Conservation (phyloP, 2,888 invertebrate species). For the Drosophila differens region DNA sequence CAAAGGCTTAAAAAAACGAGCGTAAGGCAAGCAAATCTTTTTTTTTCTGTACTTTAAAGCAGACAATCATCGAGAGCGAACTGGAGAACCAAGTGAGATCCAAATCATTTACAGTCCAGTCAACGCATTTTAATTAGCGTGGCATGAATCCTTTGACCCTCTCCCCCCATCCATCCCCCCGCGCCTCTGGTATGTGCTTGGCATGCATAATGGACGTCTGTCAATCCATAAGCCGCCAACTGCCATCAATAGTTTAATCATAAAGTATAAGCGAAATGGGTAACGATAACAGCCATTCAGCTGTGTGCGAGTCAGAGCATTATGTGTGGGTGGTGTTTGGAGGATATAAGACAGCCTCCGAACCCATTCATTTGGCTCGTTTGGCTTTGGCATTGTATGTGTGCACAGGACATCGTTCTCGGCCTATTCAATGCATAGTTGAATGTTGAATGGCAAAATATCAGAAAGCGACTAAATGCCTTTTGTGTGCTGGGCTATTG, state of each 20-base stretch:
- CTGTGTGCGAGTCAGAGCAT: constrained; percentile 6
- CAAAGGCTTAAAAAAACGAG: constrained; percentile 39
- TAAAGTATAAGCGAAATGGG: constrained; percentile 63
- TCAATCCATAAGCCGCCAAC: constrained; percentile 53
- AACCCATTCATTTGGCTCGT: constrained; percentile 51
- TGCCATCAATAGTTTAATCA: constrained; percentile 75
- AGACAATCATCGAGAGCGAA: constrained; percentile 11
- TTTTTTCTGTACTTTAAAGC: constrained; percentile 38
- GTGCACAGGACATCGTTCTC: constrained; percentile 24
- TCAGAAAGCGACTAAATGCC: constrained; percentile 75
- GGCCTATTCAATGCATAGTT: constrained; percentile 65
- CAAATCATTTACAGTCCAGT: constrained; percentile 52
- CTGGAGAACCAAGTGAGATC: constrained; percentile 12
- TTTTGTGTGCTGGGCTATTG: constrained; percentile 63
- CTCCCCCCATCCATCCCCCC: background rate
- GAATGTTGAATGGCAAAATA: constrained; percentile 67
- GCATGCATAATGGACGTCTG: constrained; percentile 67
- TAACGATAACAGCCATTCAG: constrained; percentile 70
- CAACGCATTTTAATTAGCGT: constrained; percentile 73
- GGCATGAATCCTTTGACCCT: constrained; percentile 48
- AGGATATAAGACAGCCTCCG: constrained; percentile 32
- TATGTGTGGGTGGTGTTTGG: constrained; percentile 8
- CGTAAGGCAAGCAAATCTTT: constrained; percentile 22
- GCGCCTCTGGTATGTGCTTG: constrained; percentile 7
- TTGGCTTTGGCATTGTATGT: constrained; percentile 35